Evolutionary conservation across 2,888 invertebrate species (phyloP).

Genomic region (Mantis religiosa): DNA sequence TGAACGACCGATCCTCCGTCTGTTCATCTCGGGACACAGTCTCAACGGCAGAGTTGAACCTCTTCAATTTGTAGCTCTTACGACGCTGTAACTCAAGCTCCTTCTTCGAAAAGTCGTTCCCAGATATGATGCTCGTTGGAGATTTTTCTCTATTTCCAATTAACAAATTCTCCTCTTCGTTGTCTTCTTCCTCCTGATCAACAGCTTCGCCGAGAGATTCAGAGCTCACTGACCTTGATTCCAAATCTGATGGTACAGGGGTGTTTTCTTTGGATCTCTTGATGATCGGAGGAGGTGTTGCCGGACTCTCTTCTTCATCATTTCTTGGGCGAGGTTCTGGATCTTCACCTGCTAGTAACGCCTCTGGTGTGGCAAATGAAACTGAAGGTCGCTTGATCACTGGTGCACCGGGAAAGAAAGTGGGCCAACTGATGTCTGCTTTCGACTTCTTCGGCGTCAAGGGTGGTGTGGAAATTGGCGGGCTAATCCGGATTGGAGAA

Average conservation of each 20-base stretch:
- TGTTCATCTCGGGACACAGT: slow-evolving; percentile 1
- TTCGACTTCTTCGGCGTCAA: not conserved
- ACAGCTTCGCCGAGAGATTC: not conserved
- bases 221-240: not conserved
- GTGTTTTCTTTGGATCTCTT: not conserved
- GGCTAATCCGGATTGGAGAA: not conserved
- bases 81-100: slow-evolving; percentile 23
- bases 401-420: slow-evolving; percentile 23
- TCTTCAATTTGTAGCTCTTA: slow-evolving; percentile 23
- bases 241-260: not conserved
- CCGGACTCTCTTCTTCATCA: not conserved
- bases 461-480: not conserved
- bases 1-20: slow-evolving; percentile 12
- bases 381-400: slow-evolving; percentile 25
- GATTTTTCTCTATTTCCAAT: not conserved
- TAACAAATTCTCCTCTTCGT: not conserved
- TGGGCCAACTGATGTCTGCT: slow-evolving; percentile 30
- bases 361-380: slow-evolving; percentile 10
- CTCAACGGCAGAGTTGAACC: slow-evolving; percentile 8
- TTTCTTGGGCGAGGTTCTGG: not conserved
- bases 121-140: not conserved
- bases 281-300: not conserved
- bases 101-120: slow-evolving; percentile 26
- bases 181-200: not conserved
- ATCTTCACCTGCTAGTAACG: not conserved